Evolutionary conservation across 2,888 invertebrate species (phyloP).

Genomic region (Eupithecia inturbata): DNA sequence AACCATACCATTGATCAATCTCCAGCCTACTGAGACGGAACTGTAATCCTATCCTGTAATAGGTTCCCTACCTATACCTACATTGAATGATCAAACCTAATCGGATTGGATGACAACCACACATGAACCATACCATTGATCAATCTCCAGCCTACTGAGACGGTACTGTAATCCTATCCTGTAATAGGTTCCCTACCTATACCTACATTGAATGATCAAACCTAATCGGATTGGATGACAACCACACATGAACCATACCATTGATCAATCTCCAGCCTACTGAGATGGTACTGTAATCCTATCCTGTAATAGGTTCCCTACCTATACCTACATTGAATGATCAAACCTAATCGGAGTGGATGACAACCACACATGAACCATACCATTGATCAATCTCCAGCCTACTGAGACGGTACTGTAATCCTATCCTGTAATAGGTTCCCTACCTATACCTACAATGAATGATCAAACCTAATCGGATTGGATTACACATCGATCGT

Average conservation of each 20-base stretch:
- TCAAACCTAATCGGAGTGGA: background rate
- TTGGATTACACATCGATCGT: background rate
- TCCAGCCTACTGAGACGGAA: slow-evolving; percentile 55
- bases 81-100: background rate
- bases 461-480: background rate
- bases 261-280: slow-evolving; percentile 60
- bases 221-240: too few relatives aligned
- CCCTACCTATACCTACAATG: background rate
- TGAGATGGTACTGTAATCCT: slow-evolving; percentile 59
- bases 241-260: background rate
- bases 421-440: slow-evolving; percentile 53
- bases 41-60: slow-evolving; percentile 56
- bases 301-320: slow-evolving; percentile 41
- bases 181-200: background rate
- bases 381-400: slow-evolving; percentile 60
- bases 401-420: slow-evolving; percentile 55
- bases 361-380: background rate
- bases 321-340: background rate
- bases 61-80: background rate
- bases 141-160: too few relatives aligned
- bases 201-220: background rate
- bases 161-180: slow-evolving; percentile 59
- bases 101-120: too few relatives aligned
- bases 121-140: too few relatives aligned
- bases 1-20: too few relatives aligned